Base-by-base conservation (phyloP, 1,140 invertebrate species). In the Megalopta genalis region DNA sequence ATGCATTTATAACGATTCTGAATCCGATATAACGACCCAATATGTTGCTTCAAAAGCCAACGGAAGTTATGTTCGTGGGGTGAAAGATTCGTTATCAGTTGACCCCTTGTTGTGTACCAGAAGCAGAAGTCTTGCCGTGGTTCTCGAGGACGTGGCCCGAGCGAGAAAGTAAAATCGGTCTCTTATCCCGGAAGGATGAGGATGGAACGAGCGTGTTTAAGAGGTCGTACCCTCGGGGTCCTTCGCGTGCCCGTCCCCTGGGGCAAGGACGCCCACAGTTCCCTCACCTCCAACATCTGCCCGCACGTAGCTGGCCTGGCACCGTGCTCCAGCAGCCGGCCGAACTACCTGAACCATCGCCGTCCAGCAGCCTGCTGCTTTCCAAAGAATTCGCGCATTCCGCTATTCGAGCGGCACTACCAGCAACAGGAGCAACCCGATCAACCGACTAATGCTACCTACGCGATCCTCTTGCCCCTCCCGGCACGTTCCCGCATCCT, bases 231-330 rank as follows among this genome's bases (percentile, higher is more conserved):
- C 76, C 86, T 76, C 75, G 54, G 73, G 81, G 67, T 62, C 57
- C 69, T 63, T 57, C 77, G 80, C 74, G 83, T 81, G 80, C 75
- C 83, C 81, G 82, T 88, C 78, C 73, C 88, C 88, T 63, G 82
- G 81, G 88, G 88, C 88, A 89, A 89, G 88, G 88, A 89, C 88
- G 88, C 81, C 84, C 80, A 81, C 83, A 79, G 85, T 89, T 87
- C 85, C 86, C 86, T 88, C 80, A 86, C 86, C 85, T 68, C 77
- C 84, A 78, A 68, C 86, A 85, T 88, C 81, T 85, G 85, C 81
- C 69, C 54, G 67, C 69, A 74, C 65, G 66, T 67, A 54, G 69
- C 23, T 66, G 52, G 57, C 16, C 39, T 57, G 54, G 54, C 54
- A 21, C 54, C 52, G 42, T 57, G 52, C 52, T 52, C 49, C 16